These are phyloP conservation scores for Laupala kohalensis DNA, from an alignment of 1,140 invertebrate genomes.

Conservation along the genomic window DNA sequence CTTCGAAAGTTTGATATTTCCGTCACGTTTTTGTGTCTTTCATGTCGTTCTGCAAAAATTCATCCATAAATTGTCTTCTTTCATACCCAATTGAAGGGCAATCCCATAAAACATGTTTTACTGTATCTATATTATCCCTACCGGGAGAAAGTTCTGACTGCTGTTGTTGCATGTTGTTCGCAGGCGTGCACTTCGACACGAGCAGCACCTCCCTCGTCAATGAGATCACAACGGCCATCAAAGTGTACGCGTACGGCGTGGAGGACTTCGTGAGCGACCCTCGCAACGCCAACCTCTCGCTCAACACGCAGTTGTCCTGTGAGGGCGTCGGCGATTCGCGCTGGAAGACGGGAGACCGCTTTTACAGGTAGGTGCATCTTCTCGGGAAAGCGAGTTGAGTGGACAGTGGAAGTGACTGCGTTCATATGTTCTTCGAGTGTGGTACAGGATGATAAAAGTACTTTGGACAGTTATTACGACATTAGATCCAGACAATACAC, in stretches of 20 bases:
- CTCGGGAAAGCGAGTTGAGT: no score
- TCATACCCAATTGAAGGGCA: no score
- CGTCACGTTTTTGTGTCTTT: neutral
- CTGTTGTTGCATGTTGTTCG: constrained; percentile 7
- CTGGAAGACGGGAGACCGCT: constrained; percentile 62
- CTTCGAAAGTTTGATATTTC: no score
- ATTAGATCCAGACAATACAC: no score
- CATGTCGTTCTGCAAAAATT: no score
- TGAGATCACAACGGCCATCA: constrained; percentile 77
- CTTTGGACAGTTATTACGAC: no score
- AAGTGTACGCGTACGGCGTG: constrained; percentile 81
- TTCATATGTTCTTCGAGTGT: no score
- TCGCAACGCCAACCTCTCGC: constrained; percentile 40
- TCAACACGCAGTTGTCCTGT: constrained; percentile 71
- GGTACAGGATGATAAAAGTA: no score
- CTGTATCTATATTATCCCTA: no score
- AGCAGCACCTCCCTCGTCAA: constrained; percentile 62
- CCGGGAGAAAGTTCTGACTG: no score
- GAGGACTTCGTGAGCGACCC: constrained; percentile 70
- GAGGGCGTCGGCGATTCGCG: constrained; percentile 53
- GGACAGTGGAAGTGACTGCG: no score
- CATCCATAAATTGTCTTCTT: neutral
- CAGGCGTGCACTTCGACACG: constrained; percentile 85
- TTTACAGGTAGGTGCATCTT: constrained; percentile 39
- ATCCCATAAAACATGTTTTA: no score